Evolutionary conservation across 2,888 invertebrate genomes (phyloP), one percentile per base, ranked within the genome.

Genomic region (Tachina fera): DNA sequence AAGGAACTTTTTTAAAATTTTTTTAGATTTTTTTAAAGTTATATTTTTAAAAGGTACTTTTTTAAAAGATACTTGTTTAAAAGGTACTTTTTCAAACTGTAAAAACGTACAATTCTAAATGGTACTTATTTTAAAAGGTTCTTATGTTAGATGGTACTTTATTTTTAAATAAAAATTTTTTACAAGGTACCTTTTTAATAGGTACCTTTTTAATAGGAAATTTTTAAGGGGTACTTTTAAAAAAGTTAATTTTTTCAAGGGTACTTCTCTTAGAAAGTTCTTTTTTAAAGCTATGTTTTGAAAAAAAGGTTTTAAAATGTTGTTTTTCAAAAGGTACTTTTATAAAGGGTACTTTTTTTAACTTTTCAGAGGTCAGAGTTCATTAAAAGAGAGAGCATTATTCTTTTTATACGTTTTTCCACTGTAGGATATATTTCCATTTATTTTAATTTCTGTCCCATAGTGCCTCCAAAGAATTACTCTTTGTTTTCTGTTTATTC

Each of bases 401-500:
- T 11, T 56, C 8, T 6, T 11, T 31, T 58, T 1, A 22, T 2
- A 58, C n/a, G 19, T 13, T n/a, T 9, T 41, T 39, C 9, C 11
- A 2, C 14, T 13, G 3, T 39, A 49, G 2, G 9, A 51, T 13
- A n/a, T 1, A 11, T 3, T n/a, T 47, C 6, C 22, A 31, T 31
- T 31, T 31, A 31, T 31, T 6, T 0, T 43, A 16, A 13, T 14
- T n/a, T 31, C 19, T 60, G 41, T 11, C 19, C 83, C 71, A 77
- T 45, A 19, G 77, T 78, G 71, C n/a, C 11, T 51, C 14, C 14
- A 51, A 39, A 70, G 43, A 45, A 61, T 61, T 70, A 49, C 6
- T 51, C 9, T 19, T 16, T 67, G 1, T 45, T 67, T 72, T 11
- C 14, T 39, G 51, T 19, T 2, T 11, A 47, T 71, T 79, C 76